phyloP scores from a whole-genome alignment of 1,140 invertebrate species.

The Drosophila triauraria region DNA sequence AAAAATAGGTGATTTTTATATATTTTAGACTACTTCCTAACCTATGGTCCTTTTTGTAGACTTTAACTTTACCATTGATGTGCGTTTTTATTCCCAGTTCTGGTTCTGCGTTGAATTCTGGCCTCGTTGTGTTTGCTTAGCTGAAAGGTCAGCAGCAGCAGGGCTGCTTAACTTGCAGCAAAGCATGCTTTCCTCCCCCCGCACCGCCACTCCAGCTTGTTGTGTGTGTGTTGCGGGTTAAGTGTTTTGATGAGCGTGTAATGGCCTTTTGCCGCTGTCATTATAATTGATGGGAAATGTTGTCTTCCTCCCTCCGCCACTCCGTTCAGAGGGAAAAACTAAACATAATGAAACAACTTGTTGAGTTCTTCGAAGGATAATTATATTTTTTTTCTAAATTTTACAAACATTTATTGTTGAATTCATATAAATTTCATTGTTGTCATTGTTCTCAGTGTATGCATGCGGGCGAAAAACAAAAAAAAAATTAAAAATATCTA shows the following conservation, averaged over 20 bases:
- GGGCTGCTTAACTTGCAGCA: conserved; percentile 20
- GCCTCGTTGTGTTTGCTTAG: conserved; percentile 14
- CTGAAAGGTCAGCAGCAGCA: conserved; percentile 13
- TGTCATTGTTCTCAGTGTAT: conserved; percentile 2
- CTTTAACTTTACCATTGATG: background rate
- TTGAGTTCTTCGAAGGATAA: background rate
- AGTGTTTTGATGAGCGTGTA: conserved; percentile 76
- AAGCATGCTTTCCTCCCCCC: background rate
- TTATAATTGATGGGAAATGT: conserved; percentile 67
- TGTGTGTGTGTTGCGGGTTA: conserved; percentile 29
- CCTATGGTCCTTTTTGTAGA: too few relatives aligned
- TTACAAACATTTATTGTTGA: background rate
- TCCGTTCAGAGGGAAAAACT: background rate
- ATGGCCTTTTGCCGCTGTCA: conserved; percentile 61
- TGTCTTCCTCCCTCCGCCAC: background rate
- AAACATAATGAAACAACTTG: background rate
- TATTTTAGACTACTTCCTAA: too few relatives aligned
- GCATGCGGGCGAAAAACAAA: conserved; percentile 1
- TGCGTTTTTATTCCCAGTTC: background rate
- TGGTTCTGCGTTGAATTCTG: conserved; percentile 8
- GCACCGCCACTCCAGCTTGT: background rate
- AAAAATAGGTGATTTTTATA: too few relatives aligned
- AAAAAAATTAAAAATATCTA: conserved; percentile 2
- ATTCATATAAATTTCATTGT: background rate
- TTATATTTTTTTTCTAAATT: background rate